Base-by-base conservation (phyloP, 2,888 invertebrate genomes). In the Eilema caniola region DNA sequence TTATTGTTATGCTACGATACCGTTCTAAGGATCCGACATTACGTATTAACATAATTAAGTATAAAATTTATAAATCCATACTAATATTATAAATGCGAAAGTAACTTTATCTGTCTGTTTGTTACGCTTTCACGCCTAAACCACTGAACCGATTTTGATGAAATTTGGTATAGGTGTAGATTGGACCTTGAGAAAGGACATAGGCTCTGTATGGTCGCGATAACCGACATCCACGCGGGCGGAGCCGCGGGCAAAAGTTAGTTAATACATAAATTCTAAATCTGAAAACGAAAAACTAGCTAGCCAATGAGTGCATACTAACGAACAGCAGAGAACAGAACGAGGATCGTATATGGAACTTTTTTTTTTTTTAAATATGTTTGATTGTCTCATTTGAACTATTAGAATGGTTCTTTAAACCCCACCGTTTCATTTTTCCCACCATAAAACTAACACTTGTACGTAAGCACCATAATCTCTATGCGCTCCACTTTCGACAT, bases 401-500 rank as follows among this genome's bases (percentile, higher is more conserved):
- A 23, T 1, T 31, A 8, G 14, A 69, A 59, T 28, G 2, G 23
- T 8, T 64, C 33, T 61, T 66, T 72, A 63, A 67, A 74, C 28
- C 41, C 56, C 66, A 77, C 71, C 67, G 65, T 74, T 56, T 47
- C 71, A 61, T 66, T 73, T 66, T 89, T 89, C 87, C 82, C 88
- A 89, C 79, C 84, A 82, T 88, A 85, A 88, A 87, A 83, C 83
- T 76, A 81, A 82, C 80, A 83, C 76, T 79, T 83, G 85, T 85
- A 81, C 81, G 81, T 83, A 83, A 85, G 80, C 78, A 73, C 83
- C 81, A 85, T 88, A 88, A 91, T 88, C 86, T 89, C 84, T 69
- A 81, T 86, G 78, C 86, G 91, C 80, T 88, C 92, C 85, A 90
- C 88, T 92, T 93, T 90, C 90, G 78, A 84, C 89, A 90, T 87